A percentile compares a stretch with the other conserved stretches of the same genome.
These are phyloP conservation scores for Leuctra nigra DNA, from an alignment of 2,888 invertebrate species.

Conservation along the genomic window DNA sequence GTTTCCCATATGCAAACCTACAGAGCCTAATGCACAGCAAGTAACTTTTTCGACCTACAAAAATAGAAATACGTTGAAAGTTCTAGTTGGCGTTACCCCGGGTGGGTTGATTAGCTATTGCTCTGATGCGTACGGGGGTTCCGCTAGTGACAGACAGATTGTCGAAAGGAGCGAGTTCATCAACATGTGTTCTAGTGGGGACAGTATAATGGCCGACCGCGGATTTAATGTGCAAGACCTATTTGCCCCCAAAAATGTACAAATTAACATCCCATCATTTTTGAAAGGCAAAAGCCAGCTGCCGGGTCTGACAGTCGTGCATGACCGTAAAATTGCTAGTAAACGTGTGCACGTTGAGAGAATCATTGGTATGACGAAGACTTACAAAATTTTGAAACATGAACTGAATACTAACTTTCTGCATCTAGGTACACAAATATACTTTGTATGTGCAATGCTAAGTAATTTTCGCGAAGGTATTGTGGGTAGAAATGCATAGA, in stretches of 20 bases:
- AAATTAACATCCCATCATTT: conserved; percentile 28
- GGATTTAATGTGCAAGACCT: conserved; percentile 31
- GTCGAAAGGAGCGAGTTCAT: conserved; percentile 29
- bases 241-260: conserved; percentile 27
- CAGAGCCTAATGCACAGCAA: conserved; percentile 27
- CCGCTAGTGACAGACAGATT: conserved; percentile 30
- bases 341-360: conserved; percentile 28
- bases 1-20: conserved; percentile 9
- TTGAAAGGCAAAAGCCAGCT: conserved; percentile 22
- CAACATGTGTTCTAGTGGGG: conserved; percentile 27
- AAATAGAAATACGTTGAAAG: conserved; percentile 30
- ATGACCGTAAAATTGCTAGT: conserved; percentile 28
- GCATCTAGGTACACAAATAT: conserved; percentile 23
- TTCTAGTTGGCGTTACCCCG: conserved; percentile 28
- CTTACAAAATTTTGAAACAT: conserved; percentile 25
- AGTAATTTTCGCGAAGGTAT: conserved; percentile 28
- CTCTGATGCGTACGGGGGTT: conserved; percentile 30
- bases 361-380: conserved; percentile 28
- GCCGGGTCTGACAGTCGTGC: conserved; percentile 23
- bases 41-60: conserved; percentile 27
- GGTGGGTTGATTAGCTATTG: conserved; percentile 28
- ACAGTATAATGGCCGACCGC: conserved; percentile 31
- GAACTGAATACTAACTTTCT: conserved; percentile 18
- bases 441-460: conserved; percentile 26
- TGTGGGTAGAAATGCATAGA: conserved; percentile 4